These are phyloP conservation scores for Phytoseiulus persimilis DNA, from an alignment of 2,888 invertebrate species.

Conservation along the genomic window DNA sequence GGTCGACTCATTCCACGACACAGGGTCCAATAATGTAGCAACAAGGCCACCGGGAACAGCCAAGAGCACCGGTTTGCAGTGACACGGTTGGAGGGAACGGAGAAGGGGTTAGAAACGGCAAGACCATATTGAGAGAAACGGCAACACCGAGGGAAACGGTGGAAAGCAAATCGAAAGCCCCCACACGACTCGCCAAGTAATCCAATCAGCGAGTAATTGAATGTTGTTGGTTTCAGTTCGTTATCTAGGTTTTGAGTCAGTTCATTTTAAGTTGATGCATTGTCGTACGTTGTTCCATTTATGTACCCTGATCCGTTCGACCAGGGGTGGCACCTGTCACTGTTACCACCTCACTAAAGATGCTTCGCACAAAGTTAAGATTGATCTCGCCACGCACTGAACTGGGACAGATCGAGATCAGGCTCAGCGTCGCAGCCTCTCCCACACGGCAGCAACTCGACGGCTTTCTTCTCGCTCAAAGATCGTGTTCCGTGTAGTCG, in stretches of 20 bases:
- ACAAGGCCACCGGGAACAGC: too few species aligned
- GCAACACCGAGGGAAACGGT: too few species aligned
- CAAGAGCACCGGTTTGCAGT: too few species aligned
- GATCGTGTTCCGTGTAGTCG: not conserved
- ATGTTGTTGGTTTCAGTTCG: not conserved
- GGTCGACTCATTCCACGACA: not conserved
- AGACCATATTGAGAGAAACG: too few species aligned
- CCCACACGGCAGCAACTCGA: not conserved
- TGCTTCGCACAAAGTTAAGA: not conserved
- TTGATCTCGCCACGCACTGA: not conserved
- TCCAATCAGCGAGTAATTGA: not conserved
- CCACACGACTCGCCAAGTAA: not conserved
- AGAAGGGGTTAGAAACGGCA: too few species aligned
- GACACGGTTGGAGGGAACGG: too few species aligned
- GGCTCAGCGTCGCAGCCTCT: not conserved
- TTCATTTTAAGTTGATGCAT: not conserved
- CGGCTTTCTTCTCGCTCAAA: not conserved
- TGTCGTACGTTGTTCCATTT: not conserved
- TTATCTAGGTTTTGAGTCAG: not conserved
- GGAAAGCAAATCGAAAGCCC: too few species aligned
- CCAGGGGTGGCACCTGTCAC: not conserved
- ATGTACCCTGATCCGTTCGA: not conserved
- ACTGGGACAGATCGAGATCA: not conserved
- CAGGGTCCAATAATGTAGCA: too few species aligned
- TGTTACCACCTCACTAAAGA: not conserved